Evolutionary conservation across 1,140 invertebrate genomes (phyloP), one percentile per base, ranked within the genome.

Genomic region (Xylocopa sonorina): DNA sequence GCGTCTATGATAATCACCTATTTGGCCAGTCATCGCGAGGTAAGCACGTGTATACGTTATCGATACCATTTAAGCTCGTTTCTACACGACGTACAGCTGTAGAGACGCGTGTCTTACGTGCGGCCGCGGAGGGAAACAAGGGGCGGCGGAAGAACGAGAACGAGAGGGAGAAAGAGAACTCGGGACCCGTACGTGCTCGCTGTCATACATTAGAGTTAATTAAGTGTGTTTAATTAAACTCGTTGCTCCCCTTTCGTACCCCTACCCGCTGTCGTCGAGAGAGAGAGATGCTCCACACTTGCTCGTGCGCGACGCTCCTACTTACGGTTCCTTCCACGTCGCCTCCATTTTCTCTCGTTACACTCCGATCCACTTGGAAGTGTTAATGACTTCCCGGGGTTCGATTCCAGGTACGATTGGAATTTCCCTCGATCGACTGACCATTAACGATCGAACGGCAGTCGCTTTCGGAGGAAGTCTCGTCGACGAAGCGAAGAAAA

Each of bases 161-260:
- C 10, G 62, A 73, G 21, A 24, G 5, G 29, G 60, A 77, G 18
- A 63, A n/a, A 55, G 24, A 74, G 48, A 27, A 68, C 51, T 57
- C 50, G 29, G 48, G 46, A 48, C 71, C 57, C 9, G 81, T 81
- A 82, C 73, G 82, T 80, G 81, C 67, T 75, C 58, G 68, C 82
- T 77, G 85, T 89, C 86, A 88, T 89, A 88, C 80, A 82, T 85
- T 87, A 75, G 58, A 88, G 84, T 89, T 89, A 90, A 90, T 89
- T 90, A 89, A 89, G 86, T 88, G 85, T 83, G 87, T 86, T 90
- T 90, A 90, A 90, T 90, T 90, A 90, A 90, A 90, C 84, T 81
- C 73, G 82, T 86, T 85, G 82, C 72, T 81, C 81, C 80, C 74
- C 79, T 84, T 81, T 79, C 63, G 63, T 79, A 41, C 32, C 72